Percentiles rank a stretch among this genome's conserved stretches.
These are phyloP conservation scores for Cranoglanis bouderius DNA, from an alignment of 2,113 vertebrate genomes.

Conservation along the genomic window DNA sequence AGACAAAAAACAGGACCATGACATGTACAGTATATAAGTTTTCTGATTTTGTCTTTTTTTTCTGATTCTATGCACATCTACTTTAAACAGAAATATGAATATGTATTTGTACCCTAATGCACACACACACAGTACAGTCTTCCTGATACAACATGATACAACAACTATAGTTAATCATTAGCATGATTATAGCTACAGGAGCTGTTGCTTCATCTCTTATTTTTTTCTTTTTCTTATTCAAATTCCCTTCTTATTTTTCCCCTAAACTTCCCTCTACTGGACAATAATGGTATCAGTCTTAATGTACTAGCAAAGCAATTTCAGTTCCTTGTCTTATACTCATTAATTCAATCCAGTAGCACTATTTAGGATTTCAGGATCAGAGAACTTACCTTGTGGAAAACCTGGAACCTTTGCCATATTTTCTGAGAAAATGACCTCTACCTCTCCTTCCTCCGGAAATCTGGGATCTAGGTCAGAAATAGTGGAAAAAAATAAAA, in stretches of 20 bases:
- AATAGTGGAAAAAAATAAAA: constrained; percentile 17
- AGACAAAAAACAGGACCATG: background rate
- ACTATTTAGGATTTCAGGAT: background rate
- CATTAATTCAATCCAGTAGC: background rate
- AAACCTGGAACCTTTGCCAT: constrained; percentile 83
- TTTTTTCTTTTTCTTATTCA: too few species aligned
- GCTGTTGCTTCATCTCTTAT: background rate
- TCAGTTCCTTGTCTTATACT: background rate
- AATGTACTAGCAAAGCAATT: background rate
- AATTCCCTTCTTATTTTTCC: background rate
- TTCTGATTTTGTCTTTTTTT: background rate
- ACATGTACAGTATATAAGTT: too few species aligned
- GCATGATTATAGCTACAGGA: background rate
- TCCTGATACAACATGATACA: background rate
- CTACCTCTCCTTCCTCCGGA: constrained; percentile 83
- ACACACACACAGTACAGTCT: background rate
- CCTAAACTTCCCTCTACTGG: background rate
- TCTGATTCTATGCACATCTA: background rate
- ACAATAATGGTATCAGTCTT: background rate
- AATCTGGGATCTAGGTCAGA: constrained; percentile 82
- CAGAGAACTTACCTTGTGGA: constrained; percentile 27
- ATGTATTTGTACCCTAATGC: background rate
- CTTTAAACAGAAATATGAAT: background rate
- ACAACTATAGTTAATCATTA: background rate
- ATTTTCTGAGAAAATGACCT: constrained; percentile 85